Evolutionary conservation across 2,888 invertebrate species (phyloP), one percentile per base, ranked within the genome.

Genomic region (Cheilosia impressa): DNA sequence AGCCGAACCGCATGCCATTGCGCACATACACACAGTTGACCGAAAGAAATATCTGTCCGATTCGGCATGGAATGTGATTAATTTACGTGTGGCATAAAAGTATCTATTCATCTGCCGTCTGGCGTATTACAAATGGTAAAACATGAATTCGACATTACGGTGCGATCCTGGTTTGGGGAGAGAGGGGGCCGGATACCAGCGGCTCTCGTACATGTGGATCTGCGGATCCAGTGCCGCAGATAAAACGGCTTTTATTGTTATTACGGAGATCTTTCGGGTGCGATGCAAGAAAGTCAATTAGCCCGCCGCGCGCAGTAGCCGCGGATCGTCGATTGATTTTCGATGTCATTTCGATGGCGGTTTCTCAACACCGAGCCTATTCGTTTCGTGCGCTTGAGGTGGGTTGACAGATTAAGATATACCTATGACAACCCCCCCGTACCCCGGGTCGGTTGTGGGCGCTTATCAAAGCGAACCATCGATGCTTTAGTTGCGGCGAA

Each of bases 81-180:
- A 87, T 87, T 45, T 63, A 57, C 68, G 68, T 82, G 72, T 66
- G 65, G 77, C 81, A 78, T 72, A 73, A 87, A 87, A 87, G 77
- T 87, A 78, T 82, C 85, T 75, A 82, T 87, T 63, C 77, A 87
- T 87, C 87, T 82, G 69, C 82, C 78, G 77, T 76, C 80, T 87
- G 87, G 87, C 87, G 81, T 84, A 83, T 88, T 81, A 88, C 88
- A 88, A 88, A 88, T 88, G 87, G 83, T 87, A 77, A 81, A 87
- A 88, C 88, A 87, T 84, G 87, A 80, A 78, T 88, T 88, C 80
- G 72, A 88, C 88, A 88, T 88, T 88, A 88, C 79, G 55, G 71
- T 58, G 76, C 58, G 75, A 73, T 66, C 62, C 52, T 50, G 69
- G 53, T 45, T 71, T 50, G 5, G 50, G 22, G 22, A n/a, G 22